A percentile compares a stretch with the other conserved stretches of the same genome.
Evolutionary conservation across 2,113 vertebrate species (phyloP).

Genomic region (Ameiurus melas): DNA sequence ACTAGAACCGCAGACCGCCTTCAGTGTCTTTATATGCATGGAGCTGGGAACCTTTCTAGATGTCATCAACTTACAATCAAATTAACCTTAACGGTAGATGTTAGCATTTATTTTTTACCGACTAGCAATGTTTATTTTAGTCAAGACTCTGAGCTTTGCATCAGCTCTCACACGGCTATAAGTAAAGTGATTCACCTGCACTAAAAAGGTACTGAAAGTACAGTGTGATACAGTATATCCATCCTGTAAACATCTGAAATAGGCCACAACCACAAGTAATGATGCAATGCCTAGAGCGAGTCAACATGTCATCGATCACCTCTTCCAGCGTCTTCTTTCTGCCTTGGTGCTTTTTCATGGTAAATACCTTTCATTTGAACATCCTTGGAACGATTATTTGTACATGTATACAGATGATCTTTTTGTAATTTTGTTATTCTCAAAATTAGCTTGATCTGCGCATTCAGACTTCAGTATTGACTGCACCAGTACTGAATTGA

Average conservation of each 20-base stretch:
- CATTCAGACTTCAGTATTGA: neutral
- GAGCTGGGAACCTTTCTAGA: neutral
- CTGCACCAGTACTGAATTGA: neutral
- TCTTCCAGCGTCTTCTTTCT: neutral
- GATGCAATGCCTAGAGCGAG: constrained; percentile 6
- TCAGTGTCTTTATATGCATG: neutral
- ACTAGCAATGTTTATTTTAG: too few species aligned
- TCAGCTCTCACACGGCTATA: constrained; percentile 22
- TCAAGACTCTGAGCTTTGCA: neutral
- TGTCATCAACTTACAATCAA: neutral
- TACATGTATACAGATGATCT: neutral
- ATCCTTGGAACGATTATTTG: neutral
- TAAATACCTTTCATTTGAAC: neutral
- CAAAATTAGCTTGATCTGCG: neutral
- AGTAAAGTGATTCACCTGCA: constrained; percentile 7
- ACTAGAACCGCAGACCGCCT: neutral
- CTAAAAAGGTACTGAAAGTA: neutral
- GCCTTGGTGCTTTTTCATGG: neutral
- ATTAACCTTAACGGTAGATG: neutral
- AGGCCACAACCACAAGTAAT: constrained; percentile 3
- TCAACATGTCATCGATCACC: neutral
- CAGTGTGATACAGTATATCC: neutral
- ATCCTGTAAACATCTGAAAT: neutral
- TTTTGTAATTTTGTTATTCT: neutral
- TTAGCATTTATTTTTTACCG: neutral